phyloP scores from a whole-genome alignment of 2,113 vertebrate species.

The Oryzias curvinotus region DNA sequence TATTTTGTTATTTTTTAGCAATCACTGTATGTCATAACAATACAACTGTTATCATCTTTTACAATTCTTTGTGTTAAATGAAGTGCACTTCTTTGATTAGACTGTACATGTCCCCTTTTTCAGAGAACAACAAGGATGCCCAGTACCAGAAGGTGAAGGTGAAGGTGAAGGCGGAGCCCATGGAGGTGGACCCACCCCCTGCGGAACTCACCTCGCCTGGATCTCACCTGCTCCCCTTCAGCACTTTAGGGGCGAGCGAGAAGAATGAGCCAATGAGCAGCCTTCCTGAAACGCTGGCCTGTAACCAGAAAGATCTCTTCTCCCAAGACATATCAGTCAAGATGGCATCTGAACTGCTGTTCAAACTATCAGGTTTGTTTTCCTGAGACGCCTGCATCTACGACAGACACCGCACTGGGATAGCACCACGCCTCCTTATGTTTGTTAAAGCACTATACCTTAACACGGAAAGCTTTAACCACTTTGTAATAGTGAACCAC shows the following conservation, averaged over 20 bases:
- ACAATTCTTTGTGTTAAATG: background rate
- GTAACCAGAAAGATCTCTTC: conserved; percentile 93
- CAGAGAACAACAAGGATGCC: conserved; percentile 93
- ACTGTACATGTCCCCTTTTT: conserved; percentile 45
- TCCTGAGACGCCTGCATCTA: background rate
- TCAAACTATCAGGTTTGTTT: conserved; percentile 92
- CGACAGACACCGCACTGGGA: conserved; percentile 3
- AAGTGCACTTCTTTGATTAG: background rate
- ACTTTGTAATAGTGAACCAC: conserved; percentile 37
- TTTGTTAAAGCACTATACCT: too few relatives aligned
- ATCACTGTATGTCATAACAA: too few relatives aligned
- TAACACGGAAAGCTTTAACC: conserved; percentile 26
- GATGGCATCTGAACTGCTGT: conserved; percentile 98
- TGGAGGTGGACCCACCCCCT: conserved; percentile 92
- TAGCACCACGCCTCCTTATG: conserved; percentile 13
- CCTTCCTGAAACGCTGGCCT: conserved; percentile 84
- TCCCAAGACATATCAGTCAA: conserved; percentile 99
- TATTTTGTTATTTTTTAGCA: too few relatives aligned
- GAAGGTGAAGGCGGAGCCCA: conserved; percentile 93
- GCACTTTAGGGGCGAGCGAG: conserved; percentile 91
- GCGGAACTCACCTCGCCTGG: conserved; percentile 72
- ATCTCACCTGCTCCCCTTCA: conserved; percentile 86
- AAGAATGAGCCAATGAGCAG: conserved; percentile 85
- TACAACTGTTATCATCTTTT: background rate
- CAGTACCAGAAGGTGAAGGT: conserved; percentile 81